These are phyloP conservation scores for Sialia sialis DNA, from an alignment of 2,113 vertebrate genomes.

Conservation along the genomic window DNA sequence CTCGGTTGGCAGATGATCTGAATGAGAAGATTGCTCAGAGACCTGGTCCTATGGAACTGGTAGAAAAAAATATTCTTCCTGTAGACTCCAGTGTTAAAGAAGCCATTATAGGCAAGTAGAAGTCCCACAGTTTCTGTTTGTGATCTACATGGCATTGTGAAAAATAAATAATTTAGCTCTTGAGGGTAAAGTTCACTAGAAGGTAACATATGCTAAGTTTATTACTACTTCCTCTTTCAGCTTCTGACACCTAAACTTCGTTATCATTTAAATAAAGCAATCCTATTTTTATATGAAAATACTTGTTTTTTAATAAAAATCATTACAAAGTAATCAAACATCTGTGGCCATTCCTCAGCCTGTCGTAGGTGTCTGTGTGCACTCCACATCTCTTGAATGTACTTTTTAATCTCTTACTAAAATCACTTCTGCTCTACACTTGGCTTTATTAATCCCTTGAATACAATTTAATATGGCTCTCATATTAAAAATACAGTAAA, in stretches of 20 bases:
- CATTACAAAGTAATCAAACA: not conserved
- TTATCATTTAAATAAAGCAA: not conserved
- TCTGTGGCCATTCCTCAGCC: not conserved
- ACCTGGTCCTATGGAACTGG: slow-evolving; percentile 95
- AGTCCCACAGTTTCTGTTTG: not conserved
- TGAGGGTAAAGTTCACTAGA: not conserved
- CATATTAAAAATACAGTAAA: not conserved
- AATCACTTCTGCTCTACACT: not conserved
- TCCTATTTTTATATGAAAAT: not conserved
- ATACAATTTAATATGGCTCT: not conserved
- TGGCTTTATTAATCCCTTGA: not conserved
- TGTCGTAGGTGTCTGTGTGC: not conserved
- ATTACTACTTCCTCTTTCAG: not conserved
- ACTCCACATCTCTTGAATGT: not conserved
- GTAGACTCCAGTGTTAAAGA: slow-evolving; percentile 94
- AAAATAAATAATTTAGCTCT: not conserved
- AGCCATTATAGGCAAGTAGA: slow-evolving; percentile 89
- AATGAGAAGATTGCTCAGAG: slow-evolving; percentile 98
- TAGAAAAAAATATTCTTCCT: slow-evolving; percentile 96
- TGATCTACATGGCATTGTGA: not conserved
- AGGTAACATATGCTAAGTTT: not conserved
- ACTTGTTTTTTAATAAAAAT: not conserved
- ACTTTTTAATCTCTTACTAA: not conserved
- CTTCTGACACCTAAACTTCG: not conserved
- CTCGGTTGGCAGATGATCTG: slow-evolving; percentile 91